Conservation (phyloP, 2,888 invertebrate species). For the Lochmaea capreae region DNA sequence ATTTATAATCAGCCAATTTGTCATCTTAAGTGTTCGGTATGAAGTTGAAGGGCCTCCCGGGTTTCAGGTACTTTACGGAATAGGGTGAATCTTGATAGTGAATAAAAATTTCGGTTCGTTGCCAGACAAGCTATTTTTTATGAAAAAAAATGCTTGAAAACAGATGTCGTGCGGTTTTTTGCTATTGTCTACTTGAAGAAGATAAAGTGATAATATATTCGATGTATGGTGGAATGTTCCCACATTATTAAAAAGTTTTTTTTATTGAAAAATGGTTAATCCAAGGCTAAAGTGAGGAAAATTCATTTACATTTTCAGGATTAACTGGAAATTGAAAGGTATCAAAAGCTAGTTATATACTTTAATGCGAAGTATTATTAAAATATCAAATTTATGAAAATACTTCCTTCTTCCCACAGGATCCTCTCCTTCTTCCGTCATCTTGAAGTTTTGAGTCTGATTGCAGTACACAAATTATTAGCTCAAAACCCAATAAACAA, state of each 20-base stretch:
- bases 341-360: too few species aligned
- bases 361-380: too few species aligned
- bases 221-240: constrained; percentile 13
- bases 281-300: too few species aligned
- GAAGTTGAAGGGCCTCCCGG: constrained; percentile 43
- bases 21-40: constrained; percentile 59
- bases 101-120: constrained; percentile 35
- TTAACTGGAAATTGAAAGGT: too few species aligned
- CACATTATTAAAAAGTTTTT: constrained; percentile 13
- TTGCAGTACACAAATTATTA: too few species aligned
- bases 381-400: too few species aligned
- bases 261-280: too few species aligned
- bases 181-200: constrained; percentile 30
- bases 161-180: constrained; percentile 44
- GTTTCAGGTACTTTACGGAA: constrained; percentile 40
- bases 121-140: constrained; percentile 44
- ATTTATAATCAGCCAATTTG: constrained; percentile 64
- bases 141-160: constrained; percentile 35
- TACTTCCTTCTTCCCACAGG: too few species aligned
- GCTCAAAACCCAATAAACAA: too few species aligned
- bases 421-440: too few species aligned
- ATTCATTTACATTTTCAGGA: too few species aligned
- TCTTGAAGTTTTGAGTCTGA: too few species aligned
- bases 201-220: constrained; percentile 19
- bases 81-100: constrained; percentile 39